Percentiles rank a stretch among this genome's conserved stretches.
Conservation (phyloP, 2,888 invertebrate genomes). For the Bombyx huttoni region DNA sequence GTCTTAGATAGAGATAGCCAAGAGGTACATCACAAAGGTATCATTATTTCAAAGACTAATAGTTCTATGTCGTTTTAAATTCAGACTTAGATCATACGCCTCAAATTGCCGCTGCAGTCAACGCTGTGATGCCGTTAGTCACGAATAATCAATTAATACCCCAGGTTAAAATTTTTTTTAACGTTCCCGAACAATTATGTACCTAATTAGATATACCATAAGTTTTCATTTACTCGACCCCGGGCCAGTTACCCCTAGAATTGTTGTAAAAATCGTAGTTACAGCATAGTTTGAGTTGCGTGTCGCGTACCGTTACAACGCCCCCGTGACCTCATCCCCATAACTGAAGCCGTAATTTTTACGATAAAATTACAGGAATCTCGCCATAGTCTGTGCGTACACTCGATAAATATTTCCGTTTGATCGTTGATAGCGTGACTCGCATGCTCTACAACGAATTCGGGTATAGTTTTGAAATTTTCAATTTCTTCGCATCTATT, state of each 20-base stretch:
- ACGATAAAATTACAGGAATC: slow-evolving; percentile 46
- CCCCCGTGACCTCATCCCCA: slow-evolving; percentile 36
- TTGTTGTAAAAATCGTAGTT: not conserved
- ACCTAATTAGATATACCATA: no score
- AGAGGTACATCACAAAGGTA: no score
- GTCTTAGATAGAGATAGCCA: no score
- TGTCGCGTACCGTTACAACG: slow-evolving; percentile 34
- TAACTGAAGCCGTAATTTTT: slow-evolving; percentile 30
- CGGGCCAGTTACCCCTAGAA: not conserved
- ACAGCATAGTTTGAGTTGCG: slow-evolving; percentile 13
- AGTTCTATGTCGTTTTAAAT: no score
- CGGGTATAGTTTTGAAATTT: not conserved
- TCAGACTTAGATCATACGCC: no score
- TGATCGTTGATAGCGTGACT: slow-evolving; percentile 7
- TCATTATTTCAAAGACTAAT: no score
- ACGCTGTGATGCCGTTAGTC: no score
- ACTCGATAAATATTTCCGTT: slow-evolving; percentile 18
- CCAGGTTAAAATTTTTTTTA: no score
- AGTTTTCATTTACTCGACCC: no score
- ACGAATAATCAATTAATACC: no score
- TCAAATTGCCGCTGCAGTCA: no score
- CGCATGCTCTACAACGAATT: not conserved
- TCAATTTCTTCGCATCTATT: not conserved
- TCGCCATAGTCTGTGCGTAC: slow-evolving; percentile 22
- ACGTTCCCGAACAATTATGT: no score